phyloP scores from a whole-genome alignment of 2,113 vertebrate genomes.

The Lamprotornis superbus region DNA sequence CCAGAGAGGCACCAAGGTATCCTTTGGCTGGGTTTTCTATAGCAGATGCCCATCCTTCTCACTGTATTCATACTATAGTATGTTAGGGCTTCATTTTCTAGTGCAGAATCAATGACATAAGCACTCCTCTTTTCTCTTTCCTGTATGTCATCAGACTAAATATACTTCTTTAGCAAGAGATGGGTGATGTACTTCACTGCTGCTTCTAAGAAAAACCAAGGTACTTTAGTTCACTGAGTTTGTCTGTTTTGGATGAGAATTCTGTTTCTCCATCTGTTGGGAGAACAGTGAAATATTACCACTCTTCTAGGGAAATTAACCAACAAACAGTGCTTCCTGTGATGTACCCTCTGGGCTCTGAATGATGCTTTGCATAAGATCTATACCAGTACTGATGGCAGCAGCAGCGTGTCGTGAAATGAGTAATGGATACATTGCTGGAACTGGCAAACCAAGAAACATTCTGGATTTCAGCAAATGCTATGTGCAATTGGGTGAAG shows the following conservation, averaged over 20 bases:
- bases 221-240: background rate
- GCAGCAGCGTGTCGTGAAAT: background rate
- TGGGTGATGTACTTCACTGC: background rate
- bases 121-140: background rate
- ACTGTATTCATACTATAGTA: background rate
- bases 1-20: background rate
- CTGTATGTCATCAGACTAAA: background rate
- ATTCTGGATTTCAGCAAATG: background rate
- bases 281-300: background rate
- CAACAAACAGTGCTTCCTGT: background rate
- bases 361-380: background rate
- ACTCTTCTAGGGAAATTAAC: background rate
- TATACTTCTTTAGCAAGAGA: background rate
- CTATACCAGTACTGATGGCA: background rate
- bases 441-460: background rate
- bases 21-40: background rate
- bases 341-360: background rate
- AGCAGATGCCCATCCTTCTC: background rate
- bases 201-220: conserved; percentile 4
- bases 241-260: background rate
- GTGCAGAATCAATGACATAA: background rate
- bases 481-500: background rate
- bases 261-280: background rate
- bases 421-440: background rate
- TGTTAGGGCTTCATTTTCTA: background rate